Evolutionary conservation across 2,888 invertebrate genomes (phyloP), one percentile per base, ranked within the genome.

Genomic region (Tanypteryx hageni): DNA sequence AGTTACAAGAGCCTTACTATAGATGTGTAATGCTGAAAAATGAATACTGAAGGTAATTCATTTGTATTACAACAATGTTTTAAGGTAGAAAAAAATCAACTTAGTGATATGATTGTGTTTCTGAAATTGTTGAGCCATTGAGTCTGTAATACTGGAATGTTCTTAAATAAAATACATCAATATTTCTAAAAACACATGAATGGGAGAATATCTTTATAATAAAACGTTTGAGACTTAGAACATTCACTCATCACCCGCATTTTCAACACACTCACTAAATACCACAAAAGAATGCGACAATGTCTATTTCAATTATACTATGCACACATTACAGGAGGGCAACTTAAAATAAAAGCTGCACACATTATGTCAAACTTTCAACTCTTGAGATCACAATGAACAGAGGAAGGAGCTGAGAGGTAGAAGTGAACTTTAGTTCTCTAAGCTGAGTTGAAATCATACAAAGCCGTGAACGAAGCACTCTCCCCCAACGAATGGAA

Each of bases 241-340:
- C 89, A 89, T 89, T 89, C 89, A 89, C 89, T 68, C 89, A 89
- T 89, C 89, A 89, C 89, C 89, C 89, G 89, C 89, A 89, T 89
- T 89, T 89, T 89, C 64, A 64, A 89, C 89, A 89, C 89, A 89
- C 89, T 64, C 89, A 89, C 64, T 89, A 89, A 89, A 89, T 89
- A 89, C 89, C 89, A 89, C 89, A 89, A 89, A 89, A 89, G 89
- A 89, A 89, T 89, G 89, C 89, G 89, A 89, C 89, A 56, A 89
- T 59, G 31, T 89, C 89, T 64, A 68, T 64, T 31, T 89, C 68
- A 64, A 18, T 89, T 89, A 64, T 64, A 44, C 89, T 64, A 89
- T 59, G 89, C 89, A 89, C 89, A 61, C 89, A 89, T 64, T 68
- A 89, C 64, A 16, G 56, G 64, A 89, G 89, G 89, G 89, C 89